Percentiles rank a stretch among this genome's conserved stretches.
These are phyloP conservation scores for Equus przewalskii DNA, from an alignment of 2,113 vertebrate genomes.

Conservation along the genomic window DNA sequence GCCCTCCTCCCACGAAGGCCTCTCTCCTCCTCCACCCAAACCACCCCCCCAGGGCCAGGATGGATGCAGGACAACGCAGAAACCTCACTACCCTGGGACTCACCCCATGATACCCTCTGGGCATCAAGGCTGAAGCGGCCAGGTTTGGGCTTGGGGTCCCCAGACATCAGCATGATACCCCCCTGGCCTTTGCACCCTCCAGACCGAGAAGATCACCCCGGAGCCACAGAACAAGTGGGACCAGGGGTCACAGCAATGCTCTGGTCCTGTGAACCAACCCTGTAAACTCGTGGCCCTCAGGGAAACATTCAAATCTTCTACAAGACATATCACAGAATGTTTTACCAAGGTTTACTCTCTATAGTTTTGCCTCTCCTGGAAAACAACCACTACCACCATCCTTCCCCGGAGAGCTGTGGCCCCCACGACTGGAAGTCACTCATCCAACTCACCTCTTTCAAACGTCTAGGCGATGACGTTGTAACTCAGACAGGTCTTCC, in stretches of 20 bases:
- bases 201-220: not conserved
- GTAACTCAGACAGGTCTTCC: not conserved
- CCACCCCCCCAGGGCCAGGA: not conserved
- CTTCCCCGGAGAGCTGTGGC: not conserved
- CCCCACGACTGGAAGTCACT: not conserved
- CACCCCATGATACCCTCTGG: not conserved
- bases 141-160: not conserved
- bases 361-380: not conserved
- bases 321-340: not conserved
- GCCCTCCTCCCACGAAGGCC: slow-evolving; percentile 46
- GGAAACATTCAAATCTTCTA: not conserved
- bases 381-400: not conserved
- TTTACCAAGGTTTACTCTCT: not conserved
- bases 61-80: not conserved
- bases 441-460: not conserved
- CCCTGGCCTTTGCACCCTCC: not conserved
- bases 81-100: not conserved
- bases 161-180: not conserved
- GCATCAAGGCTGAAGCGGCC: not conserved
- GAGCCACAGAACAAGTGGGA: not conserved
- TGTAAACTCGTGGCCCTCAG: not conserved
- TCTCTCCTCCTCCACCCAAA: slow-evolving; percentile 57
- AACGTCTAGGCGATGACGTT: not conserved
- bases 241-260: not conserved
- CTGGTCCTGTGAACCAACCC: not conserved